These are phyloP conservation scores for Lordiphosa stackelbergi DNA, from an alignment of 1,140 invertebrate genomes.

Conservation along the genomic window DNA sequence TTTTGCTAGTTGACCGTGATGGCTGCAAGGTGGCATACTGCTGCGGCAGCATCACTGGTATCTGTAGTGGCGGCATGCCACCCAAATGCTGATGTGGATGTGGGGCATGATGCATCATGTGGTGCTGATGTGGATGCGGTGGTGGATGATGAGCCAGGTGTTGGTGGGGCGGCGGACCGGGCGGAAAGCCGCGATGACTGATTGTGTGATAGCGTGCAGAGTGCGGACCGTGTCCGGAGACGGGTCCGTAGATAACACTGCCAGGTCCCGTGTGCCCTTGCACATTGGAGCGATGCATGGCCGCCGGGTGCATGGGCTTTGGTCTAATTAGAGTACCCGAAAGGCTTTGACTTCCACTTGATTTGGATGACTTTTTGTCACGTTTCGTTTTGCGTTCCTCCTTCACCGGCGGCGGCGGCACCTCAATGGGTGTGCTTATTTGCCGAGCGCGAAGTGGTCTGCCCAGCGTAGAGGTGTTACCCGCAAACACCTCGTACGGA, in stretches of 20 bases:
- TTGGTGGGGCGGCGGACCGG: constrained; percentile 30
- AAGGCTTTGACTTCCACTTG: constrained; percentile 70
- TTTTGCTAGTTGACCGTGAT: constrained; percentile 78
- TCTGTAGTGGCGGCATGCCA: constrained; percentile 57
- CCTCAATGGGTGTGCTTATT: constrained; percentile 85
- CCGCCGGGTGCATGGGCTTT: constrained; percentile 70
- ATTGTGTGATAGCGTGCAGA: constrained; percentile 70
- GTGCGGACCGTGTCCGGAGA: constrained; percentile 40
- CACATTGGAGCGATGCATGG: constrained; percentile 51
- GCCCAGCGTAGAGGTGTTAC: constrained; percentile 83
- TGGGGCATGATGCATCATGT: constrained; percentile 51
- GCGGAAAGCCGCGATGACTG: constrained; percentile 69
- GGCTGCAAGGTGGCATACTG: constrained; percentile 75
- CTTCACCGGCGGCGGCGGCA: constrained; percentile 83
- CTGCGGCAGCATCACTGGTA: constrained; percentile 68
- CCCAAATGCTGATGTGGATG: constrained; percentile 44
- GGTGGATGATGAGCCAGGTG: constrained; percentile 35
- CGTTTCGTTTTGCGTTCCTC: constrained; percentile 69
- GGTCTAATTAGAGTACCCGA: constrained; percentile 75
- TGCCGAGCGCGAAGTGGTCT: constrained; percentile 88
- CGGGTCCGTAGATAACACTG: constrained; percentile 63
- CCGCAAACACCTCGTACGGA: constrained; percentile 84
- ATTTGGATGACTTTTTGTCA: constrained; percentile 70
- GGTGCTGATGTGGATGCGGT: constrained; percentile 35
- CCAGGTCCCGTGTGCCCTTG: constrained; percentile 41